A percentile compares a stretch with the other conserved stretches of the same genome.
Evolutionary conservation across 2,113 vertebrate species (phyloP).

Genomic region (Corythornis cristatus): DNA sequence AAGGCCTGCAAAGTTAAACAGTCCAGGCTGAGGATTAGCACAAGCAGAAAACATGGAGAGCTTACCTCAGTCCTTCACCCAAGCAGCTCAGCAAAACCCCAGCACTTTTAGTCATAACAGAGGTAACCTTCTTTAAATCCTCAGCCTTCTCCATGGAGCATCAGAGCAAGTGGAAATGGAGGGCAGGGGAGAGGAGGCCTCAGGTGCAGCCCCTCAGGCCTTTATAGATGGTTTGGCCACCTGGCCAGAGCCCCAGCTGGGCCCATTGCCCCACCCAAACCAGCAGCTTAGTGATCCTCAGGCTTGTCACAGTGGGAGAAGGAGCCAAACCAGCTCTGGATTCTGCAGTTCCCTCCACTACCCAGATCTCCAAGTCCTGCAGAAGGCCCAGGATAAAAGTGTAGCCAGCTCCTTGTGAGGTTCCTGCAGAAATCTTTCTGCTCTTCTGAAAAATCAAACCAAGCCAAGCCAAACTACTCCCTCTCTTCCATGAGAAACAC

Average conservation of each 20-base stretch:
- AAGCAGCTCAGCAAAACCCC: neutral
- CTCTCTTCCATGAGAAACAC: neutral
- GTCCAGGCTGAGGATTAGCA: neutral
- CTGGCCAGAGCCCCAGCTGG: conserved; percentile 24
- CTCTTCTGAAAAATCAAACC: neutral
- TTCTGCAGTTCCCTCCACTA: neutral
- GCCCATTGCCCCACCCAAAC: conserved; percentile 17
- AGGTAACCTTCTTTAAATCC: neutral
- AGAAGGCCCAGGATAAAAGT: neutral
- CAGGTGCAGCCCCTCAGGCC: too few relatives aligned
- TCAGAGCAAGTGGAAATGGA: neutral
- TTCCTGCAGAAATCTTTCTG: neutral
- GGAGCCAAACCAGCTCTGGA: neutral
- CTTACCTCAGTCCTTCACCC: neutral
- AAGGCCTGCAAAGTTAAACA: neutral
- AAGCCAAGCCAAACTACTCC: neutral
- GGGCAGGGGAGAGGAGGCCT: rapidly evolving
- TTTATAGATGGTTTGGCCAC: conserved; percentile 35
- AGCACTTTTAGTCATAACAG: neutral
- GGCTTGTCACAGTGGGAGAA: neutral
- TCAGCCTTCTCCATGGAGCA: neutral
- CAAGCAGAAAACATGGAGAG: neutral
- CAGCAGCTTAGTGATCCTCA: neutral
- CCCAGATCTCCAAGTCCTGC: neutral
- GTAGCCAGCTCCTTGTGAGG: neutral